These are phyloP conservation scores for Oreochromis grahami DNA, from an alignment of 2,797 vertebrate genomes.

Conservation along the genomic window DNA sequence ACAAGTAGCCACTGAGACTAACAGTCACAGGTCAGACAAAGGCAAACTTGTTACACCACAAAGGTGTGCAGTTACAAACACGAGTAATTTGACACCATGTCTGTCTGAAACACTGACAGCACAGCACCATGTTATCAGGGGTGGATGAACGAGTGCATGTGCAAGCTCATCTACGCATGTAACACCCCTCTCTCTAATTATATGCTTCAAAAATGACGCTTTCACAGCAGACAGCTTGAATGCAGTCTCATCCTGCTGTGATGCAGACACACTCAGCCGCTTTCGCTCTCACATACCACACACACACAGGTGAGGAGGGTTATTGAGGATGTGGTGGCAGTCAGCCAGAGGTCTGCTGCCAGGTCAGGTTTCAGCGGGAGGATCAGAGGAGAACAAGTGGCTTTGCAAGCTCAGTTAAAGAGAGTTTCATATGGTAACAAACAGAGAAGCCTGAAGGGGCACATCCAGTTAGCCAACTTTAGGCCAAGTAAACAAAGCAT, in stretches of 20 bases:
- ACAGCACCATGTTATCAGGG: neutral
- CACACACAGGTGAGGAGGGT: slow-evolving; percentile 53
- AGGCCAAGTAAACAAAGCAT: neutral
- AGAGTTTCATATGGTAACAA: slow-evolving; percentile 45
- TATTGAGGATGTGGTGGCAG: slow-evolving; percentile 51
- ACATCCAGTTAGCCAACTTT: neutral
- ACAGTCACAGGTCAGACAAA: neutral
- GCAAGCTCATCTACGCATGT: neutral
- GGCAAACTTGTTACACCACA: neutral
- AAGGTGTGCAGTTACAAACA: slow-evolving; percentile 44
- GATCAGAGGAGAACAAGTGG: slow-evolving; percentile 22
- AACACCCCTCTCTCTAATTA: slow-evolving; percentile 16
- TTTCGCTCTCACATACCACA: neutral
- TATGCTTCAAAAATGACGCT: neutral
- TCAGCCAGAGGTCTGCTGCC: slow-evolving; percentile 44
- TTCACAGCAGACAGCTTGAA: slow-evolving; percentile 31
- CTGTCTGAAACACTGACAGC: slow-evolving; percentile 4
- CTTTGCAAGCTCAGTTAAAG: slow-evolving; percentile 19
- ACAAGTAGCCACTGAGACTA: slow-evolving; percentile 1
- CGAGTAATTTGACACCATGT: slow-evolving; percentile 44
- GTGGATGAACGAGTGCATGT: neutral
- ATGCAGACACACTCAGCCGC: neutral
- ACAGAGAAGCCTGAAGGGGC: slow-evolving; percentile 26
- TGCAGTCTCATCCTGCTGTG: slow-evolving; percentile 7
- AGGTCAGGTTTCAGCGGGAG: slow-evolving; percentile 60